Conservation (phyloP, 2,888 invertebrate genomes). For the Acleris holmiana region DNA sequence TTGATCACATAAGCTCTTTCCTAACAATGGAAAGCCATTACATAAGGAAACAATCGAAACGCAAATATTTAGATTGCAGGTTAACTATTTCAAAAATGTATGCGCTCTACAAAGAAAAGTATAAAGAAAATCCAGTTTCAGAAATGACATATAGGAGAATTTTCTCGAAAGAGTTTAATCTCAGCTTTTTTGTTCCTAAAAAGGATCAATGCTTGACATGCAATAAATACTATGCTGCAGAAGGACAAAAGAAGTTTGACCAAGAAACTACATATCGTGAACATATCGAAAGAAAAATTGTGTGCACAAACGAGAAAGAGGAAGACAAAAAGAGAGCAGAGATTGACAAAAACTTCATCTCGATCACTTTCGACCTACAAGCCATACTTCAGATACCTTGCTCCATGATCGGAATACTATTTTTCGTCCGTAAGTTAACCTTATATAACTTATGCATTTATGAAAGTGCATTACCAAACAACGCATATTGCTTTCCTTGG, state of each 20-base stretch:
- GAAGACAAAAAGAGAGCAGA: not conserved
- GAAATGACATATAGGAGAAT: slow-evolving; percentile 23
- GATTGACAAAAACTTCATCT: not conserved
- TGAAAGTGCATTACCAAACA: not conserved
- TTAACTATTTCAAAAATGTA: slow-evolving; percentile 18
- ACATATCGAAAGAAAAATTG: slow-evolving; percentile 2
- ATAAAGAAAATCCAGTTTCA: slow-evolving; percentile 22
- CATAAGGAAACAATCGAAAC: slow-evolving; percentile 17
- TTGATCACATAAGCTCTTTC: slow-evolving; percentile 19
- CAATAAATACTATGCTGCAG: not conserved
- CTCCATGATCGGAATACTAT: not conserved
- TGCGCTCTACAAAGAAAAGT: slow-evolving; percentile 4
- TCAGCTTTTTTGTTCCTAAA: slow-evolving; percentile 25
- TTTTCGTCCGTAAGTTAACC: not conserved
- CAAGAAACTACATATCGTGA: slow-evolving; percentile 3
- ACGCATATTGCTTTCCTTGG: not conserved
- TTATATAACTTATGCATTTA: not conserved
- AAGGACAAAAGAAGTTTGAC: not conserved
- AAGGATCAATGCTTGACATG: slow-evolving; percentile 17
- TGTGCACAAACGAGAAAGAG: slow-evolving; percentile 4
- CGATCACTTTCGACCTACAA: not conserved
- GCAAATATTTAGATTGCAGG: slow-evolving; percentile 9
- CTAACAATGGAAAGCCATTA: slow-evolving; percentile 21
- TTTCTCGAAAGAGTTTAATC: slow-evolving; percentile 23
- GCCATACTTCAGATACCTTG: not conserved